Evolutionary conservation across 2,888 invertebrate species (phyloP), one percentile per base, ranked within the genome.

Genomic region (Ctenicera cuprea): DNA sequence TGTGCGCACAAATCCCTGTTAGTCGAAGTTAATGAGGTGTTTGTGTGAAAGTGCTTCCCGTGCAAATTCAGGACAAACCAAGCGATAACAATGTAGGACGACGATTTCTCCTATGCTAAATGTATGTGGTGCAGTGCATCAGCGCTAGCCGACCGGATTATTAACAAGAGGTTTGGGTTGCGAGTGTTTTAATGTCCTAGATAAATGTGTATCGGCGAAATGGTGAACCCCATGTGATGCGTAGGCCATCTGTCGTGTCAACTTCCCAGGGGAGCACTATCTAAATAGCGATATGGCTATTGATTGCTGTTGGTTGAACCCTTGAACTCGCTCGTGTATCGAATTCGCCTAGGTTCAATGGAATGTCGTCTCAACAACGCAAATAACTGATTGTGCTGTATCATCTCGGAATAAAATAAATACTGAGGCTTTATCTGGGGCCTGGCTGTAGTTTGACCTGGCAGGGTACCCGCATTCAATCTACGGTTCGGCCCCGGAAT

Each of bases 1-100:
- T 61, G 61, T 65, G 64, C 22, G 33, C 59, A 59, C 48, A 66
- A 52, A 52, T 38, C 57, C 54, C 48, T 62, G 54, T 41, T 38
- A 14, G 33, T n/a, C 30, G 20, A 52, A 64, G 62, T 73, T 68
- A 77, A 73, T 68, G 74, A 75, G 74, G 79, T 74, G 75, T 78
- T 73, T 63, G 76, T 80, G 81, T 81, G 81, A 81, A 81, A 81
- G 81, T 81, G 81, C 78, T 80, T 77, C 77, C 74, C 73, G 77
- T 77, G 77, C 73, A 75, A 62, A 77, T 76, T 77, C 76, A 74
- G 79, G 76, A 75, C 77, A 76, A 78, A 63, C 68, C 73, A 75
- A 66, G 73, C 75, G 73, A 75, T 74, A 71, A 70, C 71, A 71
- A 77, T 77, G 78, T 77, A 76, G 76, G 77, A 76, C 76, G 76